A percentile compares a stretch with the other conserved stretches of the same genome.
These are phyloP conservation scores for Diabrotica virgifera DNA, from an alignment of 1,140 invertebrate genomes.

Conservation along the genomic window DNA sequence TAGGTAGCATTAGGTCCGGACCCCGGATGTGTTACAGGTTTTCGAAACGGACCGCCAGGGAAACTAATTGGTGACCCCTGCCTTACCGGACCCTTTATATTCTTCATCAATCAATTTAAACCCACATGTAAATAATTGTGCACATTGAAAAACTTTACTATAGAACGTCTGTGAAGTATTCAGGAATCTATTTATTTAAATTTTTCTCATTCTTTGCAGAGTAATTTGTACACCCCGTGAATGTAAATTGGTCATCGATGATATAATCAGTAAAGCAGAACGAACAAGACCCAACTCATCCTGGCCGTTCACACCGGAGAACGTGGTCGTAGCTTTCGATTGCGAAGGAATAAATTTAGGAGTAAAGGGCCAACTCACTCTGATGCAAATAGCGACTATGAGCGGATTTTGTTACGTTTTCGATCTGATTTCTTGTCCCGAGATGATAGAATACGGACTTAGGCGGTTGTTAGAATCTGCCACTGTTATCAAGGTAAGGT, in stretches of 20 bases:
- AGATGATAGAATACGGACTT: constrained; percentile 76
- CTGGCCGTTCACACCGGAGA: constrained; percentile 48
- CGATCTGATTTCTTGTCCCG: constrained; percentile 83
- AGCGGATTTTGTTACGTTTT: constrained; percentile 80
- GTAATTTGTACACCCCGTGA: constrained; percentile 76
- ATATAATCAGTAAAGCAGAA: constrained; percentile 57
- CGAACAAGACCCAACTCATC: constrained; percentile 10
- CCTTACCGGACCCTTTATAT: too few species aligned
- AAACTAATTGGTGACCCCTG: too few species aligned
- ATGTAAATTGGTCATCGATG: constrained; percentile 71
- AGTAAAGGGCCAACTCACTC: constrained; percentile 75
- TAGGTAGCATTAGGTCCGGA: too few species aligned
- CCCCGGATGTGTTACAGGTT: too few species aligned
- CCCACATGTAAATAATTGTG: too few species aligned
- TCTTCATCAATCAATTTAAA: too few species aligned
- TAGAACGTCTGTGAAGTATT: too few species aligned
- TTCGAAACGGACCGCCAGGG: too few species aligned
- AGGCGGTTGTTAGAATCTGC: constrained; percentile 78
- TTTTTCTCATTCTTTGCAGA: constrained; percentile 39
- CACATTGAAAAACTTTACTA: too few species aligned
- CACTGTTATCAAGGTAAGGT: constrained; percentile 74
- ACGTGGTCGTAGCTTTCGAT: constrained; percentile 74
- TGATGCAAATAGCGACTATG: constrained; percentile 81
- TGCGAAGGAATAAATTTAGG: constrained; percentile 91
- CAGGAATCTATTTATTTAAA: too few species aligned